These are phyloP conservation scores for Pelochelys cantorii DNA, from an alignment of 2,797 vertebrate genomes.

Conservation along the genomic window DNA sequence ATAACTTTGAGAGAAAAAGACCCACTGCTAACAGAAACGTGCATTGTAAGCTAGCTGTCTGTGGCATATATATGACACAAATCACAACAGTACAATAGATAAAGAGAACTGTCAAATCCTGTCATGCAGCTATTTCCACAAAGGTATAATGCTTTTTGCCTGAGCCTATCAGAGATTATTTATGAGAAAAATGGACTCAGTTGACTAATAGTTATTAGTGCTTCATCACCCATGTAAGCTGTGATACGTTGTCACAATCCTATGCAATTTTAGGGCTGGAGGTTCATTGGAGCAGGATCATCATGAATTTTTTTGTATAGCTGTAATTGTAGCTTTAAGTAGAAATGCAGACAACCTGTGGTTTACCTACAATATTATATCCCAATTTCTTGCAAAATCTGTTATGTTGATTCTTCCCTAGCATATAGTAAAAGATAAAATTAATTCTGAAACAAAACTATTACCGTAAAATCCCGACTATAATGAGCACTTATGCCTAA, in stretches of 20 bases:
- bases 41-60: slow-evolving; percentile 37
- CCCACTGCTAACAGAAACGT: slow-evolving; percentile 41
- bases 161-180: background rate
- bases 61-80: slow-evolving; percentile 50
- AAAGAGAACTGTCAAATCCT: slow-evolving; percentile 48
- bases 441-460: background rate
- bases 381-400: background rate
- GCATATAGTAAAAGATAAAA: background rate
- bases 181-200: background rate
- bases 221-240: slow-evolving; percentile 6
- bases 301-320: slow-evolving; percentile 11
- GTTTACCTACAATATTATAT: background rate
- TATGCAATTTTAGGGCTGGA: background rate
- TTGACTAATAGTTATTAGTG: background rate
- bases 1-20: background rate
- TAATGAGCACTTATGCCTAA: no score
- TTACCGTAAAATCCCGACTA: no score
- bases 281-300: slow-evolving; percentile 36
- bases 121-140: background rate
- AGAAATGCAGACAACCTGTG: background rate
- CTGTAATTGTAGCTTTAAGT: background rate
- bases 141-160: background rate
- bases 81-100: slow-evolving; percentile 9
- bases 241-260: background rate
- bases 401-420: background rate